These are phyloP conservation scores for Drosophila carrolli DNA, from an alignment of 1,140 invertebrate species.

Conservation along the genomic window DNA sequence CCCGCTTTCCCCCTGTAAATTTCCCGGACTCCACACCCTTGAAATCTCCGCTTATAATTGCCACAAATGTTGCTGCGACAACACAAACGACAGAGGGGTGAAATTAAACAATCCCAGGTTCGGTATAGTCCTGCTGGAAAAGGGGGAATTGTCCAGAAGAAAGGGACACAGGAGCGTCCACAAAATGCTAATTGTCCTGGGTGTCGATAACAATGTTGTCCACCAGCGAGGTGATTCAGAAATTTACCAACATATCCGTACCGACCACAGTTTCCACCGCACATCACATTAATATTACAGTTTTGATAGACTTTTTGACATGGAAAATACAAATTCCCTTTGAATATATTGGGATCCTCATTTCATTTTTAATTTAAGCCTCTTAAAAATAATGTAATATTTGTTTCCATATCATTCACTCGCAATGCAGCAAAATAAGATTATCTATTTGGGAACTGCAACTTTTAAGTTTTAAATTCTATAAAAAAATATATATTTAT, in stretches of 20 bases:
- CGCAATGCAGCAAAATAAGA: no score
- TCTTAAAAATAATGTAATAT: no score
- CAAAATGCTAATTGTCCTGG: slow-evolving; percentile 36
- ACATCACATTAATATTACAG: no score
- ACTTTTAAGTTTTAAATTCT: no score
- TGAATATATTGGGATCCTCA: no score
- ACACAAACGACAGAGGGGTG: slow-evolving; percentile 5
- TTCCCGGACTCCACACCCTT: background rate
- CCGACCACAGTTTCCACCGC: background rate
- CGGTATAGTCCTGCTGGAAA: background rate
- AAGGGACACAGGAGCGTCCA: background rate
- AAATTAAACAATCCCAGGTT: background rate
- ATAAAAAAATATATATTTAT: no score
- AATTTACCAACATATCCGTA: no score
- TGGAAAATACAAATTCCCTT: no score
- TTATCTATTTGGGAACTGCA: no score
- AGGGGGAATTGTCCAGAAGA: background rate
- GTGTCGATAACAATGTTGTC: slow-evolving; percentile 11
- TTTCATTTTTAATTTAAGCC: no score
- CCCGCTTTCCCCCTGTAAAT: background rate
- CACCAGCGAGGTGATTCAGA: background rate
- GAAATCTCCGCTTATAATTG: slow-evolving; percentile 52
- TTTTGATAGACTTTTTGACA: no score
- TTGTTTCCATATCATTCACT: no score
- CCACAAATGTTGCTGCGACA: slow-evolving; percentile 40